Percentiles rank a stretch among this genome's conserved stretches.
These are phyloP conservation scores for Tipula unca DNA, from an alignment of 2,888 invertebrate genomes.

Conservation along the genomic window DNA sequence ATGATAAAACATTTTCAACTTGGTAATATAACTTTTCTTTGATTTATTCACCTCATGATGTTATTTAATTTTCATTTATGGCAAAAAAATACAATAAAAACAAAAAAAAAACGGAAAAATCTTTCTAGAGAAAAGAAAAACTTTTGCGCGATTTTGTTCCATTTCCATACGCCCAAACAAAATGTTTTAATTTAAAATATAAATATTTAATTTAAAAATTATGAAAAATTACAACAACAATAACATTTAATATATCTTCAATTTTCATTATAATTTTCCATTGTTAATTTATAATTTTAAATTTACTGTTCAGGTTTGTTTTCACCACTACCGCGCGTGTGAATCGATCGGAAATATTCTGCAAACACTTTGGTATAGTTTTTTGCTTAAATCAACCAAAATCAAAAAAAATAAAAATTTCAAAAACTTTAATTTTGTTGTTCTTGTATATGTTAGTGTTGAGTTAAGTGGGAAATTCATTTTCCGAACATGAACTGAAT, in stretches of 20 bases:
- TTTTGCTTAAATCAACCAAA: too few relatives aligned
- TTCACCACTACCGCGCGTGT: too few relatives aligned
- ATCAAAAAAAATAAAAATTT: too few relatives aligned
- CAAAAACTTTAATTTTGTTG: too few relatives aligned
- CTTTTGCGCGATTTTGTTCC: not conserved
- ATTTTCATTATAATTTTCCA: not conserved
- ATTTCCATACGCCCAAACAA: not conserved
- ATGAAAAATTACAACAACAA: not conserved
- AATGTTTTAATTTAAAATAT: not conserved
- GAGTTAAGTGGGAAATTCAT: too few relatives aligned
- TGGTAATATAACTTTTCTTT: not conserved
- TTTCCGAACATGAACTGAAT: too few relatives aligned
- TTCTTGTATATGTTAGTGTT: too few relatives aligned
- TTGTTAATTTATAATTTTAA: not conserved
- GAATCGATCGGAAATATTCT: too few relatives aligned
- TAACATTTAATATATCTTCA: not conserved
- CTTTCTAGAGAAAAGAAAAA: not conserved
- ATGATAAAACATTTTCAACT: conserved; percentile 8
- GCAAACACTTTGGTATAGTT: too few relatives aligned
- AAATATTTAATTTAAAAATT: conserved; percentile 14
- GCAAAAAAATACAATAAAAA: not conserved
- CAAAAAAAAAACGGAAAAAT: not conserved
- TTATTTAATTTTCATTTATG: not conserved
- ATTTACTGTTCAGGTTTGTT: not conserved
- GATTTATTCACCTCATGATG: conserved; percentile 8